Base-by-base conservation (phyloP, 2,113 vertebrate species). In the Orientallactaga bullata region DNA sequence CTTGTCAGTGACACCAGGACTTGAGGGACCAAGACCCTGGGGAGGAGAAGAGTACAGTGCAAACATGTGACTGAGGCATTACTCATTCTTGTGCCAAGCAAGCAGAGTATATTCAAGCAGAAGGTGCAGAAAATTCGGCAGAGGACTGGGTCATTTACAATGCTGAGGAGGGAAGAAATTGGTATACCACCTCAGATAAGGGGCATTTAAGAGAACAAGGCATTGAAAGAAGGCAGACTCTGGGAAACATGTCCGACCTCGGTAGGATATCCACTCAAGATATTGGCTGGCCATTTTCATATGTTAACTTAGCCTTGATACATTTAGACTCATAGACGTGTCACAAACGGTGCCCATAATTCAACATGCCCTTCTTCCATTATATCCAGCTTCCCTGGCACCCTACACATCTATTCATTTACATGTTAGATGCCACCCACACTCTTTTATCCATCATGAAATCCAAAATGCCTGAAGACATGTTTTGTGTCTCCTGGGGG, bases 371-470 rank as follows among this genome's bases (percentile, higher is more conserved):
- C 55, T 55, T 47, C 42, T 47, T 47, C 5, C 42, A 47, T 5
- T 47, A 47, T n/a, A 30, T 5, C 24, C 58, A 35, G 47, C 7
- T 72, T 18, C 26, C 30, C 10, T 11, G 8, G 60, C 26, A 26
- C 60, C 23, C 24, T 32, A 3, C 32, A 30, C n/a, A 37, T 58
- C 28, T 55, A 12, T 55, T 7, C 55, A 32, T 71, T 80, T 39
- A 24, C 28, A 8, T 3, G 0, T 37, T 68, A 0, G 32, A 35
- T 7, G 5, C 60, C 4, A 32, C 18, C 21, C 17, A 26, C 0
- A 60, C 13, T 23, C 26, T 26, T 69, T 20, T 18, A 42, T 26
- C 16, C 17, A 47, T 9, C 26, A 16, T n/a, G 7, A 82, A 32
- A 79, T 39, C 7, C 23, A 73, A 7, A 18, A 13, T 5, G 3